These are phyloP conservation scores for Ceratina japonica DNA, from an alignment of 1,140 invertebrate genomes.

Conservation along the genomic window DNA sequence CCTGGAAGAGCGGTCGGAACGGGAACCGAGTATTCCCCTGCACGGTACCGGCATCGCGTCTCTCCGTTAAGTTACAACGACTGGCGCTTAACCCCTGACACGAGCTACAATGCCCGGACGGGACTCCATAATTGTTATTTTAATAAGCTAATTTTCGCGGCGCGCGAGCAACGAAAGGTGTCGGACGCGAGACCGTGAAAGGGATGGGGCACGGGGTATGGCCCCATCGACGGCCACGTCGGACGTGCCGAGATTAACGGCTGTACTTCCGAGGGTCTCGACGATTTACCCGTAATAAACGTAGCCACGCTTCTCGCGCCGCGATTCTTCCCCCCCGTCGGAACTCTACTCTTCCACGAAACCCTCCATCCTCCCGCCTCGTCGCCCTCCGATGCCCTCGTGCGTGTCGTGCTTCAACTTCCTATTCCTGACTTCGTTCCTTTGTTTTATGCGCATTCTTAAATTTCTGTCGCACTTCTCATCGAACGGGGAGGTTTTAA, in stretches of 20 bases:
- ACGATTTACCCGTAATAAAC: conserved; percentile 68
- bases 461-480: background rate
- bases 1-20: conserved; percentile 38
- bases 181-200: conserved; percentile 50
- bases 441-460: background rate
- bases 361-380: conserved; percentile 26
- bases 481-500: too few species aligned
- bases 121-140: conserved; percentile 75
- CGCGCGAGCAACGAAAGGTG: conserved; percentile 55
- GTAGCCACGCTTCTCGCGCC: conserved; percentile 55
- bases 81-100: conserved; percentile 72
- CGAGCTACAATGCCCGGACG: conserved; percentile 67
- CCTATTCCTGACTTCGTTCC: background rate
- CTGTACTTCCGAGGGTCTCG: conserved; percentile 59
- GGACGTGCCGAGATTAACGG: conserved; percentile 67
- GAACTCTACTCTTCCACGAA: conserved; percentile 46
- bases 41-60: conserved; percentile 40
- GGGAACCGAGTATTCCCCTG: background rate
- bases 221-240: conserved; percentile 62
- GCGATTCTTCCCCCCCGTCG: conserved; percentile 28
- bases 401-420: background rate
- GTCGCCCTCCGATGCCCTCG: background rate
- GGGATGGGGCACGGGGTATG: conserved; percentile 32
- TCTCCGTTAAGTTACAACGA: conserved; percentile 70
- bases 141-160: conserved; percentile 75